phyloP scores from a whole-genome alignment of 2,113 vertebrate species.

The Callocephalon fimbriatum region DNA sequence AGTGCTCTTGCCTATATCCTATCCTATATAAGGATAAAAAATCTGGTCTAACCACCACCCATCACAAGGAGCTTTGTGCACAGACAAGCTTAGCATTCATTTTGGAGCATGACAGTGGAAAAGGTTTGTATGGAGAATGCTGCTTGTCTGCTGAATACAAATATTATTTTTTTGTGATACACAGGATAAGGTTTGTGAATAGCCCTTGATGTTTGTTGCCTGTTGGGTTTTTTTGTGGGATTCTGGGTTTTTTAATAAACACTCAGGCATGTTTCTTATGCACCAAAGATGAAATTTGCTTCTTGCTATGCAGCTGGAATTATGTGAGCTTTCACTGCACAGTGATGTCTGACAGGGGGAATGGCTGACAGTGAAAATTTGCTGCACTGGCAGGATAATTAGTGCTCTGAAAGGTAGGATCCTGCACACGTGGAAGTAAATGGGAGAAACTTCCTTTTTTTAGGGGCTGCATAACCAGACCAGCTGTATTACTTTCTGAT shows the following conservation, averaged over 20 bases:
- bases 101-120: not conserved
- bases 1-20: not conserved
- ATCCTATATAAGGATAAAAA: not conserved
- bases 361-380: constrained; percentile 35
- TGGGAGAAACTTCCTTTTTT: not conserved
- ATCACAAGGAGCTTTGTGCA: not conserved
- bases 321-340: not conserved
- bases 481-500: not conserved
- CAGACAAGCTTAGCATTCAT: not conserved
- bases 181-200: not conserved
- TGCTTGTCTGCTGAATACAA: not conserved
- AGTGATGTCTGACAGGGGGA: not conserved
- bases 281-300: not conserved
- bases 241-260: not conserved
- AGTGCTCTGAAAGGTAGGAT: not conserved
- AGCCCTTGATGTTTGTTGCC: not conserved
- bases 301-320: constrained; percentile 13
- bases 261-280: not conserved
- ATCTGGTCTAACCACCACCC: not conserved
- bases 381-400: constrained; percentile 24
- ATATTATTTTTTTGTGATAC: not conserved
- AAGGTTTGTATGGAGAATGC: not conserved
- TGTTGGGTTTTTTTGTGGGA: not conserved
- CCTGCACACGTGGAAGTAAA: not conserved
- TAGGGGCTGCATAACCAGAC: not conserved